Evolutionary conservation across 2,113 vertebrate species (phyloP).

Genomic region (Zootoca vivipara): DNA sequence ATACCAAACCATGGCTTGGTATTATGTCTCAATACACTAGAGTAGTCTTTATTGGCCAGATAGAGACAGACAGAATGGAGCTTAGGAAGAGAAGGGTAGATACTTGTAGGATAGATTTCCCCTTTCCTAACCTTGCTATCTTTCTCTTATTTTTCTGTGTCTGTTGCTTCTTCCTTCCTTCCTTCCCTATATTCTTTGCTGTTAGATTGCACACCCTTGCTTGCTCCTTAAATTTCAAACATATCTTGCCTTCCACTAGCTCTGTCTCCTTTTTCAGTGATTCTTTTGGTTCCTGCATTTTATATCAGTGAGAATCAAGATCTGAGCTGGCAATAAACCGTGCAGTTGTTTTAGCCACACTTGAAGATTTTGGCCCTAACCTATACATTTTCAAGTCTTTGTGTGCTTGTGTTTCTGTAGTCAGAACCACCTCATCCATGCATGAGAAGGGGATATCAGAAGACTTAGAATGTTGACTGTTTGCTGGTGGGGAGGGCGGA

Average conservation of each 20-base stretch:
- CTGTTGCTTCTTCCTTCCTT: background rate
- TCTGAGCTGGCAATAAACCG: background rate
- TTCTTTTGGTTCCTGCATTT: background rate
- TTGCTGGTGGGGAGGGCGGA: background rate
- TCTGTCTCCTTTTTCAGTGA: background rate
- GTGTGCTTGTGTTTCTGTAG: background rate
- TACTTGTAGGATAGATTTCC: background rate
- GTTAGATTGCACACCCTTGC: background rate
- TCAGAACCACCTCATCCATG: no score
- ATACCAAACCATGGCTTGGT: background rate
- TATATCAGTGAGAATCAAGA: background rate
- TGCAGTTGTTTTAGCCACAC: background rate
- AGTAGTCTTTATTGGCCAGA: background rate
- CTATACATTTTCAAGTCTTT: background rate
- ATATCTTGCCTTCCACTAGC: no score
- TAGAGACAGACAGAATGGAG: background rate
- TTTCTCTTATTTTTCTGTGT: background rate
- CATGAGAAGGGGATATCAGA: background rate
- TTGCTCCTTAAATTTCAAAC: background rate
- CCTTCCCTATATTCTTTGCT: background rate
- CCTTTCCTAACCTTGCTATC: background rate
- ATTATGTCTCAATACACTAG: background rate
- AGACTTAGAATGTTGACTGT: background rate
- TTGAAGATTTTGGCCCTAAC: background rate
- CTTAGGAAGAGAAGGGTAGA: no score